These are phyloP conservation scores for Salvelinus namaycush DNA, from an alignment of 2,113 vertebrate species.

Conservation along the genomic window DNA sequence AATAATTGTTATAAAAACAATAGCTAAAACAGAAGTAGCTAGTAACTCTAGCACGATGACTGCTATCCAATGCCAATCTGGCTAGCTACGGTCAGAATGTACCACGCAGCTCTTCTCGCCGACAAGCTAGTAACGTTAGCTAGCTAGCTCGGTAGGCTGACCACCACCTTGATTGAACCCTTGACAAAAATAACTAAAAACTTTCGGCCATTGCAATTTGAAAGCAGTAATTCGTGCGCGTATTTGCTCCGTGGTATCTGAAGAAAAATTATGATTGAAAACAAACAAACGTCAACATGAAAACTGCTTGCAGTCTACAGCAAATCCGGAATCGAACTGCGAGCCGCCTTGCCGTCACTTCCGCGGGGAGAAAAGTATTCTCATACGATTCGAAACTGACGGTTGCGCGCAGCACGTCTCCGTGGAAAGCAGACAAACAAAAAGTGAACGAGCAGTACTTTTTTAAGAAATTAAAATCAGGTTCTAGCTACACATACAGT, in stretches of 20 bases:
- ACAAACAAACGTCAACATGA: conserved; percentile 60
- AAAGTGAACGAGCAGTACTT: too few species aligned
- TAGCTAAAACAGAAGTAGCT: not conserved
- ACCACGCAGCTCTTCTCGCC: conserved; percentile 50
- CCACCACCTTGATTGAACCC: conserved; percentile 65
- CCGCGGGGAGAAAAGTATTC: conserved; percentile 45
- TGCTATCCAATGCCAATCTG: conserved; percentile 8
- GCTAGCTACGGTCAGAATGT: conserved; percentile 23
- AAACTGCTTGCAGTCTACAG: conserved; percentile 73
- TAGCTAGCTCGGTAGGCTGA: conserved; percentile 67
- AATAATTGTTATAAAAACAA: not conserved
- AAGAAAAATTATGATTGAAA: conserved; percentile 29
- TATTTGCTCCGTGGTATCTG: conserved; percentile 21
- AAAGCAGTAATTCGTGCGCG: conserved; percentile 20
- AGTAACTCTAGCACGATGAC: conserved; percentile 19
- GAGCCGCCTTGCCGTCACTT: conserved; percentile 74
- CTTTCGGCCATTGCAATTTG: conserved; percentile 16
- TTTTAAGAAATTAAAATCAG: too few species aligned
- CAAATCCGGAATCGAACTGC: conserved; percentile 76
- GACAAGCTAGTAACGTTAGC: conserved; percentile 31
- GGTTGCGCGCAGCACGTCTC: conserved; percentile 70
- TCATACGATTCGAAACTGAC: conserved; percentile 14
- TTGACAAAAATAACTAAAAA: conserved; percentile 47
- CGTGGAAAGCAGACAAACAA: conserved; percentile 53
- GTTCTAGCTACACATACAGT: too few species aligned